phyloP scores from a whole-genome alignment of 2,888 invertebrate genomes.

The Tetramorium bicarinatum region DNA sequence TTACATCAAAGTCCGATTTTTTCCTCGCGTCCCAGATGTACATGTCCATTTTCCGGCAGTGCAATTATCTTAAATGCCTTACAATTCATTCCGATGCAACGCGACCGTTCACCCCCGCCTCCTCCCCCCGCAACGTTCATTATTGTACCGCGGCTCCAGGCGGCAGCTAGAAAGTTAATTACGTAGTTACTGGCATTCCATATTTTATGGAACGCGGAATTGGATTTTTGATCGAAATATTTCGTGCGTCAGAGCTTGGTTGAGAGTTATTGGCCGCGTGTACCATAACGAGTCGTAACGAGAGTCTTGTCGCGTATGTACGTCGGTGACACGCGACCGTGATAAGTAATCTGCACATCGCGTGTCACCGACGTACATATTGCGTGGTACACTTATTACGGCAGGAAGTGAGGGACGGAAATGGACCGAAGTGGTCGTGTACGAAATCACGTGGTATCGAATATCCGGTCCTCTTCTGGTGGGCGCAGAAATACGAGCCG shows the following conservation, averaged over 20 bases:
- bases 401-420: not conserved
- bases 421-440: not conserved
- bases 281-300: slow-evolving; percentile 19
- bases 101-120: slow-evolving; percentile 20
- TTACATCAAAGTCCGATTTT: slow-evolving; percentile 16
- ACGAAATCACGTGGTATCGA: slow-evolving; percentile 42
- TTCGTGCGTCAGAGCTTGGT: not conserved
- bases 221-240: slow-evolving; percentile 55
- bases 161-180: slow-evolving; percentile 47
- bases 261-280: slow-evolving; percentile 15
- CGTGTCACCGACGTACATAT: not conserved
- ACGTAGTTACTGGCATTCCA: slow-evolving; percentile 54
- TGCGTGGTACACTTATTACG: slow-evolving; percentile 17
- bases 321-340: not conserved
- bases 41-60: slow-evolving; percentile 23
- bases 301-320: slow-evolving; percentile 21
- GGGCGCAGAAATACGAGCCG: slow-evolving; percentile 15
- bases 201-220: slow-evolving; percentile 52
- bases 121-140: slow-evolving; percentile 42
- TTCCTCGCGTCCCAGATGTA: not conserved
- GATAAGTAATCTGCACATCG: slow-evolving; percentile 41
- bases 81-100: slow-evolving; percentile 39
- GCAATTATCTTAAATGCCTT: slow-evolving; percentile 39
- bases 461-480: slow-evolving; percentile 54
- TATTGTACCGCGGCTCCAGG: slow-evolving; percentile 33